These are phyloP conservation scores for Salarias fasciatus DNA, from an alignment of 2,797 vertebrate species.

Conservation along the genomic window DNA sequence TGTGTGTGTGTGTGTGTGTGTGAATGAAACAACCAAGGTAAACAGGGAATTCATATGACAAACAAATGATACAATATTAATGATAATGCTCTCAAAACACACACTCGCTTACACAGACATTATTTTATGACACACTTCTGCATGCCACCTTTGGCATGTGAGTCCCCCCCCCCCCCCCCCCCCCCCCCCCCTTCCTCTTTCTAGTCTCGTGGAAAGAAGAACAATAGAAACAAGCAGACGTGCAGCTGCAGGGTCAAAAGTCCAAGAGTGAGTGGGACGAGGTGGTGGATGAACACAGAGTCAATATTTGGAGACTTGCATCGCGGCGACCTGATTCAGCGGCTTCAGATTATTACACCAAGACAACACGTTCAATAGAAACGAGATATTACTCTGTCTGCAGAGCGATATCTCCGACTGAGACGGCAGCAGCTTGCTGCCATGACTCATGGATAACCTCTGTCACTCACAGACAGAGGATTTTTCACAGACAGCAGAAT, in stretches of 20 bases:
- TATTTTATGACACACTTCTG: slow-evolving; percentile 43
- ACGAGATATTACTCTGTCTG: no score
- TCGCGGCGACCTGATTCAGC: background rate
- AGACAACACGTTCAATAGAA: slow-evolving; percentile 6
- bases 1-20: no score
- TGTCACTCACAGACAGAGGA: slow-evolving; percentile 26
- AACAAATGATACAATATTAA: no score
- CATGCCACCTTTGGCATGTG: slow-evolving; percentile 32
- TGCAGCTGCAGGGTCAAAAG: slow-evolving; percentile 39
- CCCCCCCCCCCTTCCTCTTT: slow-evolving; percentile 67
- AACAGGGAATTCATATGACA: no score
- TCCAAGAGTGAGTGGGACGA: slow-evolving; percentile 11
- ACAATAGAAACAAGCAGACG: slow-evolving; percentile 26
- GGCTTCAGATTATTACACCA: slow-evolving; percentile 12
- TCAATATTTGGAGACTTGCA: background rate
- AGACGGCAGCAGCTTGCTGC: background rate
- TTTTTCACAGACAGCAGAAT: slow-evolving; percentile 35
- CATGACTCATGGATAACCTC: slow-evolving; percentile 48
- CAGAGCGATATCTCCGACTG: no score
- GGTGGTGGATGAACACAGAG: slow-evolving; percentile 16
- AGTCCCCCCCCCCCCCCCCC: no score
- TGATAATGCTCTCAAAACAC: no score
- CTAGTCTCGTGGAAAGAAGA: slow-evolving; percentile 51
- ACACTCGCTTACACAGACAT: background rate
- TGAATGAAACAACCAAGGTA: no score